Percentiles rank a stretch among this genome's conserved stretches.
phyloP scores from a whole-genome alignment of 2,113 vertebrate genomes.

The Thunnus maccoyii region DNA sequence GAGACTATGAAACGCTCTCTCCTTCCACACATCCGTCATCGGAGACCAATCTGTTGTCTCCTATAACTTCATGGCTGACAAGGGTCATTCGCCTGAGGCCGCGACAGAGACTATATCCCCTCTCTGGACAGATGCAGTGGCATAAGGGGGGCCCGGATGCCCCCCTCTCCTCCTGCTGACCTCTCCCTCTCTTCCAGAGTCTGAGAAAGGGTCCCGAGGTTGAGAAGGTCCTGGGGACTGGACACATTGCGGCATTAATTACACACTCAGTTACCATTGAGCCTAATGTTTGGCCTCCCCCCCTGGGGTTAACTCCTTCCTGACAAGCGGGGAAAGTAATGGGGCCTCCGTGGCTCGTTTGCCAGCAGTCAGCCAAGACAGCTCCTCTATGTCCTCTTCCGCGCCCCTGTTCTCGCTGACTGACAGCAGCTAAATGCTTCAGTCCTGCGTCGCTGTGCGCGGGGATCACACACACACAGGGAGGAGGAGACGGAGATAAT shows the following conservation, averaged over 20 bases:
- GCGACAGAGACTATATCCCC: slow-evolving; percentile 71
- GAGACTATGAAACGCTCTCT: slow-evolving; percentile 54
- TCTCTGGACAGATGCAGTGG: slow-evolving; percentile 80
- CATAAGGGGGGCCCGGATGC: slow-evolving; percentile 80
- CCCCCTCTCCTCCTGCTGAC: slow-evolving; percentile 84
- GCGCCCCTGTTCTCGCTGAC: slow-evolving; percentile 57
- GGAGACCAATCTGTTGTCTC: slow-evolving; percentile 79
- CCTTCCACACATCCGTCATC: slow-evolving; percentile 77
- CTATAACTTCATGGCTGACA: slow-evolving; percentile 87
- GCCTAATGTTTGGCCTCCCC: slow-evolving; percentile 87
- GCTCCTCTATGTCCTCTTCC: slow-evolving; percentile 66
- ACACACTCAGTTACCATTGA: slow-evolving; percentile 95
- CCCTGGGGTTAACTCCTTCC: slow-evolving; percentile 86
- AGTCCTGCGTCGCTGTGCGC: slow-evolving; percentile 43
- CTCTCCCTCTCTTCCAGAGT: slow-evolving; percentile 81
- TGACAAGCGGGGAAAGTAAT: slow-evolving; percentile 84
- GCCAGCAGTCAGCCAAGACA: slow-evolving; percentile 75
- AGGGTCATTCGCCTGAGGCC: slow-evolving; percentile 87
- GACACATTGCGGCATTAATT: slow-evolving; percentile 94
- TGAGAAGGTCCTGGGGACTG: slow-evolving; percentile 91
- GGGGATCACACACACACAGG: slow-evolving; percentile 53
- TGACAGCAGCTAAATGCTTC: slow-evolving; percentile 70
- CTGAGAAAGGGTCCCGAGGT: slow-evolving; percentile 89
- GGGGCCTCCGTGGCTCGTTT: slow-evolving; percentile 80
- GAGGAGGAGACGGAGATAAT: slow-evolving; percentile 59